phyloP scores from a whole-genome alignment of 2,113 vertebrate genomes.

The Pteronura brasiliensis region DNA sequence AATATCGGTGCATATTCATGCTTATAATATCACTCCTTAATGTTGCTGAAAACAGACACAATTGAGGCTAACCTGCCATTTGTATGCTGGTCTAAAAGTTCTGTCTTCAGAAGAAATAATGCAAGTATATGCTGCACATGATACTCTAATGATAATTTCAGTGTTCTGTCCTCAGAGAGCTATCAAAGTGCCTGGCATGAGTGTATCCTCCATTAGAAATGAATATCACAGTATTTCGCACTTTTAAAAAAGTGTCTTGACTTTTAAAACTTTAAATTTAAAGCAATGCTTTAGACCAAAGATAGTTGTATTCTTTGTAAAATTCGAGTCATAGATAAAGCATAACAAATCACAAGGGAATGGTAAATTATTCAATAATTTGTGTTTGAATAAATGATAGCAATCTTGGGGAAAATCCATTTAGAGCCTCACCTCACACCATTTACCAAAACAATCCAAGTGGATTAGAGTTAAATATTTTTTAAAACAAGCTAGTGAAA shows the following conservation, averaged over 20 bases:
- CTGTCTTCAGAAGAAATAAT: background rate
- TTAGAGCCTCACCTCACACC: constrained; percentile 22
- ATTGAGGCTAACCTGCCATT: background rate
- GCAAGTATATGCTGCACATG: background rate
- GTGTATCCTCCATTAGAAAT: background rate
- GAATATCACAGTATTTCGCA: constrained; percentile 19
- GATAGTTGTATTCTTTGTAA: background rate
- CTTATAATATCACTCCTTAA: background rate
- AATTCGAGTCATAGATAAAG: background rate
- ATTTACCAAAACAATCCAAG: background rate
- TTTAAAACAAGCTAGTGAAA: constrained; percentile 13
- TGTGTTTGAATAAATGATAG: constrained; percentile 46
- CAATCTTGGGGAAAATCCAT: constrained; percentile 45
- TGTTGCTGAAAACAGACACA: background rate
- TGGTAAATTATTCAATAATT: constrained; percentile 32
- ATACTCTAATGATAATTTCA: background rate
- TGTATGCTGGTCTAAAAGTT: background rate
- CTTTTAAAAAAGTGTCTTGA: background rate
- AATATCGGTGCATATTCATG: background rate
- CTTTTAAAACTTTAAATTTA: constrained; percentile 9
- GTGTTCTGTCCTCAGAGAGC: background rate
- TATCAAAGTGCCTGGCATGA: background rate
- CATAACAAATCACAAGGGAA: background rate
- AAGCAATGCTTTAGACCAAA: background rate
- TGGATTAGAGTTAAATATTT: constrained; percentile 2